Evolutionary conservation across 1,140 invertebrate genomes (phyloP).

Genomic region (Drosophila suzukii): DNA sequence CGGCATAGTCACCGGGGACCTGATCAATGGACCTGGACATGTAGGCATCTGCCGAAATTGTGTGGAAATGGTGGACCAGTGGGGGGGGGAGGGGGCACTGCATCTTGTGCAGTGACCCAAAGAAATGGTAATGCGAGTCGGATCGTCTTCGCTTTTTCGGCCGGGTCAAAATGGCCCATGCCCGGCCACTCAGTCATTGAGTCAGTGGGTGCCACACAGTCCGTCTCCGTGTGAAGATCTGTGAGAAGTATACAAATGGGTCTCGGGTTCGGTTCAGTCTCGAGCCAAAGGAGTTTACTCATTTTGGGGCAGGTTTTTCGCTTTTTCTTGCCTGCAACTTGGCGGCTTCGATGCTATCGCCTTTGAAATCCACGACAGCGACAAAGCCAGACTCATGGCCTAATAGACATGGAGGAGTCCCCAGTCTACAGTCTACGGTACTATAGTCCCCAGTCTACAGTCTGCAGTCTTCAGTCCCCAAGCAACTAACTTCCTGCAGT

Average conservation of each 20-base stretch:
- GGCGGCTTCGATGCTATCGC: conserved; percentile 80
- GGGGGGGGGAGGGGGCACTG: background rate
- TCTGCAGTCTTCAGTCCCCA: conserved; percentile 23
- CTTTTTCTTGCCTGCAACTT: conserved; percentile 23
- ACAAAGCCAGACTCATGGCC: conserved; percentile 59
- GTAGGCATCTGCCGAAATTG: conserved; percentile 71
- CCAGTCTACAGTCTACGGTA: conserved; percentile 4
- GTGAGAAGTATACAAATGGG: conserved; percentile 82
- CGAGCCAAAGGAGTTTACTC: conserved; percentile 73
- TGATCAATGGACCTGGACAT: conserved; percentile 73
- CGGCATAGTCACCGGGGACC: conserved; percentile 26
- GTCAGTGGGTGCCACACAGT: conserved; percentile 78
- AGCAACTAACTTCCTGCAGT: conserved; percentile 66
- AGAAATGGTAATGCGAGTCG: conserved; percentile 77
- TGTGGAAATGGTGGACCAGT: conserved; percentile 13
- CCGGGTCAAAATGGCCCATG: conserved; percentile 45
- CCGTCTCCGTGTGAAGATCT: conserved; percentile 76
- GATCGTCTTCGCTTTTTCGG: conserved; percentile 34
- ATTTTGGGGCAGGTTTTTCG: conserved; percentile 56
- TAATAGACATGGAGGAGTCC: conserved; percentile 69
- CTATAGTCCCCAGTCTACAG: conserved; percentile 1
- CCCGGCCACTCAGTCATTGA: conserved; percentile 77
- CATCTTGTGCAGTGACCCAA: conserved; percentile 75
- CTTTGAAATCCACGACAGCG: conserved; percentile 77
- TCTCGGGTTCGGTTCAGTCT: conserved; percentile 63